Evolutionary conservation across 2,797 vertebrate species (phyloP).

Genomic region (Chanos chanos): DNA sequence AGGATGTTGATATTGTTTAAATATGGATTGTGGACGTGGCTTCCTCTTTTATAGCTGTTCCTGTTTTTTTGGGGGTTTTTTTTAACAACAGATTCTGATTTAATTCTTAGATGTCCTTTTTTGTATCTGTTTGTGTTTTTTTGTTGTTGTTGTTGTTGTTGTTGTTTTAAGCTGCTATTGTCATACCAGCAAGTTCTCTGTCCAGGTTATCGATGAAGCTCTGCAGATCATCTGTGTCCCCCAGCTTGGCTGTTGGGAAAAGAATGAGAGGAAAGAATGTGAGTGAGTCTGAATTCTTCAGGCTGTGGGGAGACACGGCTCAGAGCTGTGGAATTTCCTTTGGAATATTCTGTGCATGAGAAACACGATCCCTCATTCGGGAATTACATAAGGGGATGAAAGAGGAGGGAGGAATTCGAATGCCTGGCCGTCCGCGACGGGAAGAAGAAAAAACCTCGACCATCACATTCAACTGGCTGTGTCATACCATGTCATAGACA

Average conservation of each 20-base stretch:
- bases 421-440: constrained; percentile 28
- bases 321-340: constrained; percentile 63
- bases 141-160: too few relatives aligned
- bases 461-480: constrained; percentile 15
- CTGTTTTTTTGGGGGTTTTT: too few relatives aligned
- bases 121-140: too few relatives aligned
- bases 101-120: too few relatives aligned
- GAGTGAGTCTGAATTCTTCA: constrained; percentile 8
- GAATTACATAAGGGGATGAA: constrained; percentile 47
- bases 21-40: too few relatives aligned
- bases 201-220: constrained; percentile 77
- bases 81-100: too few relatives aligned
- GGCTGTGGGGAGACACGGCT: constrained; percentile 47
- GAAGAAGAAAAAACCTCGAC: constrained; percentile 33
- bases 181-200: constrained; percentile 70
- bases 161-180: not conserved
- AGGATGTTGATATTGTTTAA: too few relatives aligned
- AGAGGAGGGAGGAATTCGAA: constrained; percentile 20
- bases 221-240: constrained; percentile 74
- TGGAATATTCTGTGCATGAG: constrained; percentile 45
- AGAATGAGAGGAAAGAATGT: constrained; percentile 22
- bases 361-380: constrained; percentile 48
- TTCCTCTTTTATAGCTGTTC: too few relatives aligned
- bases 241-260: constrained; percentile 66
- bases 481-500: constrained; percentile 22